Base-by-base conservation (phyloP, 1,140 invertebrate genomes). In the Rhizoglyphus robini region DNA sequence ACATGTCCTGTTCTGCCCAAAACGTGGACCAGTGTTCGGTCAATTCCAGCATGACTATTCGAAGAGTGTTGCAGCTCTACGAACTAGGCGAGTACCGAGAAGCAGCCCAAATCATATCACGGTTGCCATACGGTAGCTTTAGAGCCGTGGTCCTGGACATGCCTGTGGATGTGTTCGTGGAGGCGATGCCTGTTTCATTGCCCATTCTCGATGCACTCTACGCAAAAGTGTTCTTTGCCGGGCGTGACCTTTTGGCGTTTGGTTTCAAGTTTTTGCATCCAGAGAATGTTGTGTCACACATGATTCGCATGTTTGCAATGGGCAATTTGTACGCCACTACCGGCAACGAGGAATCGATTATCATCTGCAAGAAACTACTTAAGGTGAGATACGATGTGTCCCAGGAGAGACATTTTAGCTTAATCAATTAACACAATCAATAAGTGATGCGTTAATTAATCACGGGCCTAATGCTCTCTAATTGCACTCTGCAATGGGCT, bases 141-240 rank as follows among this genome's bases (percentile, higher is more conserved):
- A 82, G 82, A 63, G 81, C 81, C 4, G 84, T 88, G 18, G 65
- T 81, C 18, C 63, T 72, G 46, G 88, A 93, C 67, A 77, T 95
- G 63, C 90, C 90, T 0, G 79, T 92, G 23, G 90, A 93, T 73
- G 76, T 90, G 68, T 81, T 94, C 69, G 83, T 92, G 29, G 89
- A 93, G 69, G 83, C 88, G 2, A 79, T 94, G 75, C 90, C 90
- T 1, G 84, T 89, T 73, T 88, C 86, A 57, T 81, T 91, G 1
- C 84, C 87, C 67, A 79, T 94, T 41, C 76, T 95, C 49, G 90
- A 94, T 74, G 87, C 88, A 0, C 79, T 94, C 0, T 88, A 90
- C 71, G 83, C 84, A 65, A 88, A 88, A 81, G 77, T 80, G 15
- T 72, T 71, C 60, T 73, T 81, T 23, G 76, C 76, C 18, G 18